Percentiles rank a stretch among this genome's conserved stretches.
Conservation (phyloP, 2,888 invertebrate species). For the Camponotus fellah region DNA sequence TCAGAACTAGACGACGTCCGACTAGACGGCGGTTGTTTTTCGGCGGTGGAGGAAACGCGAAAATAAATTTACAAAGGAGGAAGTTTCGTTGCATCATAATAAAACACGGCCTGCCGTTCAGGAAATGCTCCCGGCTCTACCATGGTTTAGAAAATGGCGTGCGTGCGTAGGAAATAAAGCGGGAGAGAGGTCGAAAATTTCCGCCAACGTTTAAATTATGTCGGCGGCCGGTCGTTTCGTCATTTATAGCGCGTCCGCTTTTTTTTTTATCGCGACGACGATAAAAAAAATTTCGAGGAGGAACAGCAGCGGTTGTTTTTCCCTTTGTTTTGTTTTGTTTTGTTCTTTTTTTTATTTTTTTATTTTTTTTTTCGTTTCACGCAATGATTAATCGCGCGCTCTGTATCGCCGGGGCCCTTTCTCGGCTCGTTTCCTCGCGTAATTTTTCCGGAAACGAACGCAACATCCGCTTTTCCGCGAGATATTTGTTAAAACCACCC, state of each 20-base stretch:
- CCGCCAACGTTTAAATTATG: conserved; percentile 69
- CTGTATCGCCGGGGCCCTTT: conserved; percentile 25
- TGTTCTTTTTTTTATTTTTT: neutral
- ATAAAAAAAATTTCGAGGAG: conserved; percentile 33
- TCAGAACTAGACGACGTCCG: conserved; percentile 21
- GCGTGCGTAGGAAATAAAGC: conserved; percentile 64
- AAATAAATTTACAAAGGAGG: conserved; percentile 68
- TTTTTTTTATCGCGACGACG: conserved; percentile 5
- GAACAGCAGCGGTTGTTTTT: conserved; percentile 3
- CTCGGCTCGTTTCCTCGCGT: conserved; percentile 52
- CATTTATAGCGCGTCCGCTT: conserved; percentile 36
- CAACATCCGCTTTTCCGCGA: conserved; percentile 44
- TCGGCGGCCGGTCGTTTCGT: conserved; percentile 47
- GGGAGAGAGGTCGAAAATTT: conserved; percentile 70
- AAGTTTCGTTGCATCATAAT: conserved; percentile 71
- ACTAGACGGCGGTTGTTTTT: neutral
- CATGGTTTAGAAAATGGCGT: conserved; percentile 48
- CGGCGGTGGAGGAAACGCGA: conserved; percentile 30
- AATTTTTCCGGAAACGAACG: conserved; percentile 42
- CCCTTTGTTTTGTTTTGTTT: neutral
- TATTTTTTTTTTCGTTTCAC: conserved; percentile 7
- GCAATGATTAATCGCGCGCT: conserved; percentile 44
- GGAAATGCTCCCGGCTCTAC: conserved; percentile 67
- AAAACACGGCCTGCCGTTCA: conserved; percentile 68
- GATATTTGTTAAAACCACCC: conserved; percentile 35